A percentile compares a stretch with the other conserved stretches of the same genome.
Conservation (phyloP, 2,888 invertebrate species). For the Tribolium freemani region DNA sequence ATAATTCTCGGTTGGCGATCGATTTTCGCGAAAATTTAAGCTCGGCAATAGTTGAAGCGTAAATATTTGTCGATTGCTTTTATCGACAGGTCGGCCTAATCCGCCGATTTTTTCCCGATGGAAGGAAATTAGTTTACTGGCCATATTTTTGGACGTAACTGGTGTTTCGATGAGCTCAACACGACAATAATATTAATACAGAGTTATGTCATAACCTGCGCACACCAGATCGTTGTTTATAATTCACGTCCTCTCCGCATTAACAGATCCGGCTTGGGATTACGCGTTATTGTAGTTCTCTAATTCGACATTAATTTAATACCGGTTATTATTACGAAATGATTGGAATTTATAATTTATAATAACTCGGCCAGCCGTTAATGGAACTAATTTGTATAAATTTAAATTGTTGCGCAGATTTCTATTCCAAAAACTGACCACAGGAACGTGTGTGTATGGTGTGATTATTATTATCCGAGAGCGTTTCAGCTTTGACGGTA, state of each 20-base stretch:
- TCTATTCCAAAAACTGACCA: not conserved
- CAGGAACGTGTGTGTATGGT: not conserved
- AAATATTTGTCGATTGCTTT: constrained; percentile 32
- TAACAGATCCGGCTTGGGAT: constrained; percentile 36
- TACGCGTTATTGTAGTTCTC: constrained; percentile 24
- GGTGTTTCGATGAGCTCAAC: constrained; percentile 27
- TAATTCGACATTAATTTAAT: constrained; percentile 41
- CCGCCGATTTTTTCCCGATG: constrained; percentile 21
- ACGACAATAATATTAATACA: constrained; percentile 29
- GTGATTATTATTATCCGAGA: constrained; percentile 1
- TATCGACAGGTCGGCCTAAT: constrained; percentile 24
- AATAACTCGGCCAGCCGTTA: not conserved
- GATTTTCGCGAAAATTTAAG: not conserved
- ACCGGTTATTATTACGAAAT: constrained; percentile 28
- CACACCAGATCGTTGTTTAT: constrained; percentile 28
- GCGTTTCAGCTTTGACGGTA: not conserved
- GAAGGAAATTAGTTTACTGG: constrained; percentile 36
- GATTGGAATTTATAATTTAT: constrained; percentile 30
- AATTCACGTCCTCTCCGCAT: constrained; percentile 35
- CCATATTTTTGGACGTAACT: constrained; percentile 30
- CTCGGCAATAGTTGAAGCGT: constrained; percentile 8
- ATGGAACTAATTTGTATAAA: constrained; percentile 6
- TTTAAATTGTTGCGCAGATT: not conserved
- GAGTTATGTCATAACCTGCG: constrained; percentile 26
- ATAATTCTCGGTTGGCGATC: not conserved